phyloP scores from a whole-genome alignment of 2,888 invertebrate genomes.

The Fabriciana adippe region DNA sequence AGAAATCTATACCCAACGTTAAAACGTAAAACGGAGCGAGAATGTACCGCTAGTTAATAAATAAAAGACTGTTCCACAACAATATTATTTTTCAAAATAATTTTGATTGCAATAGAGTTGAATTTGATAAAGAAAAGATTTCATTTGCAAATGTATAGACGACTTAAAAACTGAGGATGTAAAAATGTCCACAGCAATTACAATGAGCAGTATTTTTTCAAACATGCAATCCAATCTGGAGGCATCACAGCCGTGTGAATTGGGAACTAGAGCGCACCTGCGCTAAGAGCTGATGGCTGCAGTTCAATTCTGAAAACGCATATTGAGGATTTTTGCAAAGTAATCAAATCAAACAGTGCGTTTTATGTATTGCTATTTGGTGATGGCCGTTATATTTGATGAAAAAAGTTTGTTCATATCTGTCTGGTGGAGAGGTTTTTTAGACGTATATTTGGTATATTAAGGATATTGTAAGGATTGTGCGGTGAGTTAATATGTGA shows the following conservation, averaged over 20 bases:
- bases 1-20: no score
- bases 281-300: conserved; percentile 48
- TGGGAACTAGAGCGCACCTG: conserved; percentile 59
- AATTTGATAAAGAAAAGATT: no score
- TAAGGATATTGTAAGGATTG: no score
- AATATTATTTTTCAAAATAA: no score
- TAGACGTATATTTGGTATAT: background rate
- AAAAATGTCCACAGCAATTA: conserved; percentile 8
- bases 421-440: background rate
- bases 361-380: conserved; percentile 16
- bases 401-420: background rate
- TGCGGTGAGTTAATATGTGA: no score
- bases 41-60: no score
- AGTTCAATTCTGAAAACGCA: conserved; percentile 57
- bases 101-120: no score
- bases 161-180: background rate
- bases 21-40: no score
- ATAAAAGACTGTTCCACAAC: no score
- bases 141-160: background rate
- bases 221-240: conserved; percentile 57
- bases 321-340: conserved; percentile 43
- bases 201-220: conserved; percentile 50
- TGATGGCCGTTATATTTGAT: conserved; percentile 6
- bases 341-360: conserved; percentile 36
- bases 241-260: conserved; percentile 55